Percentiles rank a stretch among this genome's conserved stretches.
Evolutionary conservation across 1,140 invertebrate genomes (phyloP).

Genomic region (Drosophila dunni): DNA sequence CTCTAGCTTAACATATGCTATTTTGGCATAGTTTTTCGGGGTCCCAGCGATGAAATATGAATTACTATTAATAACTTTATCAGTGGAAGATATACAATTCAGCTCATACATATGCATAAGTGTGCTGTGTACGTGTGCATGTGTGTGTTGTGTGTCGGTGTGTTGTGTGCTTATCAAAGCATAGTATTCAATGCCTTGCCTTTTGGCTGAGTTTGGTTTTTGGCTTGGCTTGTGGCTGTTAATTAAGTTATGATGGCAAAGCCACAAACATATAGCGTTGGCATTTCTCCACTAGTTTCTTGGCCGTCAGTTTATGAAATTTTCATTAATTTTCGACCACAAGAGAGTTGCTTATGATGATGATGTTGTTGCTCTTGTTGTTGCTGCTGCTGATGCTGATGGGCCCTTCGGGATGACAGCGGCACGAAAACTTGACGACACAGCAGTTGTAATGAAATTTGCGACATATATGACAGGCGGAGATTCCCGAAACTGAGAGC

Average conservation of each 20-base stretch:
- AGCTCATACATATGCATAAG: conserved; percentile 3
- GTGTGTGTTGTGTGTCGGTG: background rate
- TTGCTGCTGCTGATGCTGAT: conserved; percentile 45
- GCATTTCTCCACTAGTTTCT: conserved; percentile 56
- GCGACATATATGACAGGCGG: conserved; percentile 72
- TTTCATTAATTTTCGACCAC: conserved; percentile 83
- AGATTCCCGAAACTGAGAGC: conserved; percentile 2
- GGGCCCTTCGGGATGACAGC: conserved; percentile 75
- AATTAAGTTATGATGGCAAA: conserved; percentile 80
- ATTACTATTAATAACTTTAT: conserved; percentile 78
- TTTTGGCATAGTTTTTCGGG: conserved; percentile 71
- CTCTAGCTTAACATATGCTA: conserved; percentile 69
- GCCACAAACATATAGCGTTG: conserved; percentile 64
- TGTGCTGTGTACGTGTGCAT: background rate
- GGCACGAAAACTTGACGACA: conserved; percentile 80
- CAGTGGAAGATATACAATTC: conserved; percentile 44
- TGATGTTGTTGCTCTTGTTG: conserved; percentile 32
- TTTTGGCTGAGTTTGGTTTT: conserved; percentile 53
- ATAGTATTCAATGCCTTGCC: conserved; percentile 46
- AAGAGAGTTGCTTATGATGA: conserved; percentile 63
- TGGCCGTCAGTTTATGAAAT: conserved; percentile 76
- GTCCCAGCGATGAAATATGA: conserved; percentile 63
- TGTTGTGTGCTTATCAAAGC: conserved; percentile 50
- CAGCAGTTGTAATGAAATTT: conserved; percentile 81
- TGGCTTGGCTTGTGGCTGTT: conserved; percentile 66